Evolutionary conservation across 2,113 vertebrate genomes (phyloP).

Genomic region (Grammomys dolichurus): DNA sequence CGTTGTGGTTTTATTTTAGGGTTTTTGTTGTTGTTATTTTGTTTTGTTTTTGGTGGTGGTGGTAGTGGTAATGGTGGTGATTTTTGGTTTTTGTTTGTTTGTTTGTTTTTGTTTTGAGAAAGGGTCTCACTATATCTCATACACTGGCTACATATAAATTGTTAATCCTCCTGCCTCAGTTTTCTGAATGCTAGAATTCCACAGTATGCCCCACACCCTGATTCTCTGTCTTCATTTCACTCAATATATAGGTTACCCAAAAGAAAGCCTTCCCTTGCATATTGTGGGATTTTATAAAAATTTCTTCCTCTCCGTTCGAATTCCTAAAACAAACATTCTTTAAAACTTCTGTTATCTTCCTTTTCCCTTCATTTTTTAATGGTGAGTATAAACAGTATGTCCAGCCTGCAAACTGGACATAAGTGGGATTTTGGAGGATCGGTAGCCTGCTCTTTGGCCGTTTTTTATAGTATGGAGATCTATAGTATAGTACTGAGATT

Average conservation of each 20-base stretch:
- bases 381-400: not conserved
- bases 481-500: not conserved
- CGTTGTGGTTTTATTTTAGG: not conserved
- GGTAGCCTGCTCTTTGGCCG: not conserved
- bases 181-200: not conserved
- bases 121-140: not conserved
- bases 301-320: not conserved
- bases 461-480: constrained; percentile 35
- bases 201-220: not conserved
- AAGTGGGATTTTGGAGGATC: not conserved
- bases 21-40: not conserved
- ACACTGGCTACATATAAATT: not conserved
- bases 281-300: constrained; percentile 36
- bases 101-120: not conserved
- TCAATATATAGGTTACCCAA: not conserved
- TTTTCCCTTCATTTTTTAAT: not conserved
- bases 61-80: too few relatives aligned
- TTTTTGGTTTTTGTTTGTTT: not conserved
- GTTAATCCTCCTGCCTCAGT: not conserved
- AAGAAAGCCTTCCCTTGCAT: not conserved
- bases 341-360: not conserved
- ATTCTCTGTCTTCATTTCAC: constrained; percentile 18
- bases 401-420: not conserved
- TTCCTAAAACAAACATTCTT: constrained; percentile 4
- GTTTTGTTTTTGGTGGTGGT: not conserved